Evolutionary conservation across 2,113 vertebrate species (phyloP).

Genomic region (Heloderma charlesbogerti): DNA sequence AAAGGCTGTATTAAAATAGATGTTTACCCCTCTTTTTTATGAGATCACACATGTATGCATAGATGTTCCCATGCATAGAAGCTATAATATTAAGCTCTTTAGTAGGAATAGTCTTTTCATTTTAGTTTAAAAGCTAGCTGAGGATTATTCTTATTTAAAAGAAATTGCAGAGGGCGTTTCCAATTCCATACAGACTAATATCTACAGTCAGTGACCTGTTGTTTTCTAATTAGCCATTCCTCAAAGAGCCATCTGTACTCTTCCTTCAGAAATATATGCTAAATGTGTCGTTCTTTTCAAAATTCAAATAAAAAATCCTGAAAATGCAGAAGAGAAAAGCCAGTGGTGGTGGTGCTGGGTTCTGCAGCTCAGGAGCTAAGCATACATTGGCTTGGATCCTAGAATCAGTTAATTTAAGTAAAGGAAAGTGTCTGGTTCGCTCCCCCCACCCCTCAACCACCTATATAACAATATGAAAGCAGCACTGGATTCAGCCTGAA

Average conservation of each 20-base stretch:
- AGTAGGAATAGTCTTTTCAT: fast-evolving
- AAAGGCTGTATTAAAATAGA: constrained; percentile 31
- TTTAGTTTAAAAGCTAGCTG: background rate
- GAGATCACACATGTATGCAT: constrained; percentile 44
- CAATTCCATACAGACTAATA: background rate
- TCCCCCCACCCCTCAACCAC: too few relatives aligned
- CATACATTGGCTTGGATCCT: background rate
- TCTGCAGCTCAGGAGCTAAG: background rate
- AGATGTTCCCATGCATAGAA: background rate
- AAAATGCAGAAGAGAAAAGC: background rate
- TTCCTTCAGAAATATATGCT: background rate
- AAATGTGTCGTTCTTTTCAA: background rate
- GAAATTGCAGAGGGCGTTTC: background rate
- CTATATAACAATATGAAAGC: too few relatives aligned
- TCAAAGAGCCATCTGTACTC: background rate
- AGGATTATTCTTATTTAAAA: background rate
- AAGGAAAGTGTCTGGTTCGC: background rate
- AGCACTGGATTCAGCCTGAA: too few relatives aligned
- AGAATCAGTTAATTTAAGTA: background rate
- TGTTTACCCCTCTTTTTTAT: constrained; percentile 31
- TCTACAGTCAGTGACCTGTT: background rate
- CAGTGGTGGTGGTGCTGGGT: background rate
- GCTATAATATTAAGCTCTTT: background rate
- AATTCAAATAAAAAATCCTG: background rate
- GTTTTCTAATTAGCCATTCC: background rate